Percentiles rank a stretch among this genome's conserved stretches.
Evolutionary conservation across 2,888 invertebrate species (phyloP).

Genomic region (Stenodera caucasica): DNA sequence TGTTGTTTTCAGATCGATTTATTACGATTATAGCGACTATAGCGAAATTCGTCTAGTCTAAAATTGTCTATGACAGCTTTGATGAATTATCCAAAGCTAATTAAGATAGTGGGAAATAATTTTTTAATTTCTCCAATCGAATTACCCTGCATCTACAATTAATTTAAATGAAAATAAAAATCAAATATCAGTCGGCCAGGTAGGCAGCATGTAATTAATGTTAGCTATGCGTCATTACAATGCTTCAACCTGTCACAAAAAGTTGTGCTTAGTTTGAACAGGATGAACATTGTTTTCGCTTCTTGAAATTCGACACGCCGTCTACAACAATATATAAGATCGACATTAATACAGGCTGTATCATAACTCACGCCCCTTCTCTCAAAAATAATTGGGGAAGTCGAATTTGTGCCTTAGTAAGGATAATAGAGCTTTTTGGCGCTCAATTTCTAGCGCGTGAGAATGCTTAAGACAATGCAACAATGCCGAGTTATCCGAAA

Average conservation of each 20-base stretch:
- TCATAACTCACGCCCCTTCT: no score
- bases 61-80: no score
- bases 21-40: neutral
- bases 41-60: no score
- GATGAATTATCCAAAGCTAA: slow-evolving; percentile 24
- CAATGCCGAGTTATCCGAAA: slow-evolving; percentile 43
- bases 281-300: slow-evolving; percentile 16
- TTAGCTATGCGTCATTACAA: slow-evolving; percentile 39
- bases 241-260: slow-evolving; percentile 24
- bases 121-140: no score
- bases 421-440: slow-evolving; percentile 8
- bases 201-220: slow-evolving; percentile 37
- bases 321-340: slow-evolving; percentile 30
- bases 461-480: slow-evolving; percentile 40
- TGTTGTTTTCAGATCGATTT: slow-evolving; percentile 1
- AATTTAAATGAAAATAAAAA: no score
- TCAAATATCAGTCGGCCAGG: slow-evolving; percentile 20
- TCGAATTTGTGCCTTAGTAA: no score
- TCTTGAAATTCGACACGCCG: slow-evolving; percentile 36
- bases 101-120: slow-evolving; percentile 20
- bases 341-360: slow-evolving; percentile 25
- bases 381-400: no score
- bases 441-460: no score
- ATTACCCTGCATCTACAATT: neutral
- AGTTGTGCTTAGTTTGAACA: slow-evolving; percentile 19